These are phyloP conservation scores for Porites rus DNA, from an alignment of 92 coral and sea anemone species.

Conservation along the genomic window DNA sequence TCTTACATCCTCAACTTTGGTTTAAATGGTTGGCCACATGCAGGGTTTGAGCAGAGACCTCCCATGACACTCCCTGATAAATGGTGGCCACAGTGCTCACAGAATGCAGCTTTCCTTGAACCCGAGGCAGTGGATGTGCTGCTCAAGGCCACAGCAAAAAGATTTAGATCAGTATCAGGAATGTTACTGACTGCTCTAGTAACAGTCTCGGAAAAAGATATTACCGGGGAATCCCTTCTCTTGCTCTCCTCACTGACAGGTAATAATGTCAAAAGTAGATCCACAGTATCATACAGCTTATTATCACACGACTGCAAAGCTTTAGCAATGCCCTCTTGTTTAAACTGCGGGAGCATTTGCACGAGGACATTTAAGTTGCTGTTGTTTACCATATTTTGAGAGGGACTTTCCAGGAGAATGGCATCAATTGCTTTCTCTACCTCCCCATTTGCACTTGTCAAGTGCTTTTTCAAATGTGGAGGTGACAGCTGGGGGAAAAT, in stretches of 20 bases:
- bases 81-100: slow-evolving; percentile 8
- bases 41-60: neutral
- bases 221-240: neutral
- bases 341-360: neutral
- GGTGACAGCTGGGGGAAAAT: neutral
- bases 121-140: neutral
- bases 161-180: neutral
- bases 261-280: neutral
- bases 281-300: neutral
- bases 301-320: neutral
- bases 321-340: neutral
- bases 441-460: slow-evolving; percentile 1
- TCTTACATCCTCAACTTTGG: neutral
- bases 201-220: neutral
- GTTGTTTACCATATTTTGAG: neutral
- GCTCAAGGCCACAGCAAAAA: neutral
- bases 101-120: neutral
- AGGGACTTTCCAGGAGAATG: neutral
- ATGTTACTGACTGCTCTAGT: neutral
- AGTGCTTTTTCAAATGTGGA: neutral
- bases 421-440: neutral
- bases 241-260: neutral
- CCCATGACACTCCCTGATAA: neutral
- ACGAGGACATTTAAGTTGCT: neutral
- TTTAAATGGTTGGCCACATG: neutral